Conservation (phyloP, 2,888 invertebrate species). For the Unio delphinus region DNA sequence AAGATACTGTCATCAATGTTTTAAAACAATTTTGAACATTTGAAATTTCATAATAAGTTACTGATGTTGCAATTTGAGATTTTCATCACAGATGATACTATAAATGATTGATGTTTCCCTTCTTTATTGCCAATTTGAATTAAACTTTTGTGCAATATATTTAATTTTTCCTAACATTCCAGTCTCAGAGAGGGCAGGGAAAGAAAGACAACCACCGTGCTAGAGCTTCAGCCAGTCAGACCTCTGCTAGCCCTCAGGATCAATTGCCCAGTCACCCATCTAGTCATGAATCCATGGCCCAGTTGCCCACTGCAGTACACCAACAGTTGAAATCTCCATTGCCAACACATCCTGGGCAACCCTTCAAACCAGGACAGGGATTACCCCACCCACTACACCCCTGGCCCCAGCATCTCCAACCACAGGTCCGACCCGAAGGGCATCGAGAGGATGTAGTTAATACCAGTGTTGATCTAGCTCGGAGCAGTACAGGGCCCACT, state of each 20-base stretch:
- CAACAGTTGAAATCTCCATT: background rate
- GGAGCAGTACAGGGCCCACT: conserved; percentile 36
- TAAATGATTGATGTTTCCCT: no score
- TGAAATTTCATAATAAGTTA: no score
- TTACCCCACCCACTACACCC: conserved; percentile 16
- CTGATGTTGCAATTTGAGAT: no score
- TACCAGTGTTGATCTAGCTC: conserved; percentile 17
- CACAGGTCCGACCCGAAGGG: conserved; percentile 19
- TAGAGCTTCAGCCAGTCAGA: no score
- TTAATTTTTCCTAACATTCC: no score
- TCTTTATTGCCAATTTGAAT: no score
- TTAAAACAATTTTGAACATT: no score
- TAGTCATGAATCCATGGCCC: background rate
- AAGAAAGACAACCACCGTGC: no score
- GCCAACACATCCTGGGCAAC: background rate
- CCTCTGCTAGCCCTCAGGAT: conserved; percentile 4
- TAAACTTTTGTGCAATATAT: no score
- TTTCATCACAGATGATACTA: no score
- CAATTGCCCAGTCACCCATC: background rate
- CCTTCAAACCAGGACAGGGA: background rate
- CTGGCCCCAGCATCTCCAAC: conserved; percentile 19
- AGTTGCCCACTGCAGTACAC: background rate
- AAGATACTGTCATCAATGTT: background rate
- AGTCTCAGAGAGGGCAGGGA: no score
- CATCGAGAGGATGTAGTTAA: conserved; percentile 17